Base-by-base conservation (phyloP, 2,888 invertebrate genomes). In the Dicycla oo region DNA sequence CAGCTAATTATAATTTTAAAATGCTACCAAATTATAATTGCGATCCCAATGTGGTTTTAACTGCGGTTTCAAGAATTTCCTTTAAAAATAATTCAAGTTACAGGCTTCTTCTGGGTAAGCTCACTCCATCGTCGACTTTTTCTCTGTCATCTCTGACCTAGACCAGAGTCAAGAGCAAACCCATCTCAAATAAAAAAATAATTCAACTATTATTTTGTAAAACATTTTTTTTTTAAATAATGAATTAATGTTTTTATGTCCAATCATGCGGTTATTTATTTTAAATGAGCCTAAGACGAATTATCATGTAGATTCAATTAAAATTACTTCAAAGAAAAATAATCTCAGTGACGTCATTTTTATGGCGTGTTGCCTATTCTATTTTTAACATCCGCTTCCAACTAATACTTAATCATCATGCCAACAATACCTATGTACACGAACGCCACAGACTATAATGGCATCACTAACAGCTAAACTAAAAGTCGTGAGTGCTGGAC, bases 401-500 rank as follows among this genome's bases (percentile, higher is more conserved):
- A 53, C 45, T 67, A 69, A 73, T 78, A 81, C 56, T 67, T 78
- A 73, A 73, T 81, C 69, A 78, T 68, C 34, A 69, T 38, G 66
- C 13, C 7, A 78, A 78, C 78, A 78, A 77, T 81, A 68, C 51
- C 18, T 30, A 45, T 63, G 56, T 75, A 68, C 54, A 51, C 53
- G 53, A 26, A 73, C 26, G 26, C 1, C 57, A 77, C 51, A 76
- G 61, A 82, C 69, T 75, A 18, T 80, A 75, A 82, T 82, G 43
- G 69, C 75, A 71, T 62, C 56, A 76, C 72, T 78, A 78, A 76
- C 64, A 76, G 23, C 26, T 40, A 38, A 66, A 66, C 69, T 67
- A 51, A 43, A 77, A 79, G 70, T 85, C 85, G 85, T 85, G 85
- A 84, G 77, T 47, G 7, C 43, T 56, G 53, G 38, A 83, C 84